Evolutionary conservation across 37 sponge, comb jelly and placozoan species (phyloP).

Genomic region (Theonella swinhoei): DNA sequence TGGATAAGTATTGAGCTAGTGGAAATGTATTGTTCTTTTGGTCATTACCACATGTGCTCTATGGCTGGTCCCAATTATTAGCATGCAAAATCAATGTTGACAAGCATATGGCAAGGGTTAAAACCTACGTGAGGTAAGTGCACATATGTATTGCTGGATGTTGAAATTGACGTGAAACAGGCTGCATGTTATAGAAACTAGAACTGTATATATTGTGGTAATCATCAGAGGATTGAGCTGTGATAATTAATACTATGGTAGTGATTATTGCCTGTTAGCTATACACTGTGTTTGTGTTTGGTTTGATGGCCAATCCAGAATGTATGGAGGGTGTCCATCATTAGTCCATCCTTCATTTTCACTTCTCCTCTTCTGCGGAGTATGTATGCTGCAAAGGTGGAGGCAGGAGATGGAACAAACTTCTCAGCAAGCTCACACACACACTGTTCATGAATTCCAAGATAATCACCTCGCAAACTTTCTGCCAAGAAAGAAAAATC

Average conservation of each 20-base stretch:
- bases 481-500: slow-evolving; percentile 16
- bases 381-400: slow-evolving; percentile 65
- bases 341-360: slow-evolving; percentile 41
- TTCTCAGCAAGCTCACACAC: slow-evolving; percentile 55
- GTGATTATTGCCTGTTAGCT: neutral
- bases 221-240: too few species aligned
- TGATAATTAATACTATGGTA: neutral
- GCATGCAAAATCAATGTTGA: too few species aligned
- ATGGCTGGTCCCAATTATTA: too few species aligned
- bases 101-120: too few species aligned
- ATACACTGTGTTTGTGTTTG: neutral
- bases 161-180: too few species aligned
- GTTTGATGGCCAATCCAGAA: slow-evolving; percentile 68
- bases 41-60: too few species aligned
- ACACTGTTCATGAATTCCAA: slow-evolving; percentile 79
- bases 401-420: slow-evolving; percentile 71
- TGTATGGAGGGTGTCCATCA: slow-evolving; percentile 43
- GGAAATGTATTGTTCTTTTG: too few species aligned
- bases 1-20: too few species aligned
- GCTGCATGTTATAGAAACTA: neutral
- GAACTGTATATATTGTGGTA: neutral
- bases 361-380: slow-evolving; percentile 62
- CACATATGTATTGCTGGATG: too few species aligned
- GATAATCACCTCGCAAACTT: slow-evolving; percentile 45
- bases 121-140: too few species aligned